These are phyloP conservation scores for Pomatorhinus ruficollis DNA, from an alignment of 2,113 vertebrate species.

Conservation along the genomic window DNA sequence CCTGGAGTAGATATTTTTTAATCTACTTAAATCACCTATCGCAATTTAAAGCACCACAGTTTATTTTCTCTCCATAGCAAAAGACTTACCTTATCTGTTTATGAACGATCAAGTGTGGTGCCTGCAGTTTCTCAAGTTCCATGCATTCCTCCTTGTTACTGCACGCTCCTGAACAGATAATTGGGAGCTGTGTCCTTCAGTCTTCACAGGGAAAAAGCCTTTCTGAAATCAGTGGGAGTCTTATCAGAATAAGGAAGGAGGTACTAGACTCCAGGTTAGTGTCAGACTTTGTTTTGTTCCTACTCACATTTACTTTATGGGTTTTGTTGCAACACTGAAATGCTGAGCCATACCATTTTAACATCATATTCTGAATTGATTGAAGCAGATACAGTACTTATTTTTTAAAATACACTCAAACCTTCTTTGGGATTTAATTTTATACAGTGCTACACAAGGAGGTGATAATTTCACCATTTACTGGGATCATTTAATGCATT, in stretches of 20 bases:
- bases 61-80: conserved; percentile 16
- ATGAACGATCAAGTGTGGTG: background rate
- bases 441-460: background rate
- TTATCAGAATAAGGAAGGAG: background rate
- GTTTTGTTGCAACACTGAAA: background rate
- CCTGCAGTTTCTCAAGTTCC: conserved; percentile 9
- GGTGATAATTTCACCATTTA: background rate
- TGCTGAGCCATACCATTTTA: background rate
- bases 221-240: background rate
- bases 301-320: background rate
- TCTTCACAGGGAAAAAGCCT: background rate
- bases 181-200: background rate
- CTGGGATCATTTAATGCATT: background rate
- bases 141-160: background rate
- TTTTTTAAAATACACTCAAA: background rate
- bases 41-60: background rate
- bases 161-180: background rate
- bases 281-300: background rate
- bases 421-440: background rate
- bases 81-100: conserved; percentile 19
- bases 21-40: background rate
- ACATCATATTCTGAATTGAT: background rate
- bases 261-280: background rate
- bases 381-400: background rate
- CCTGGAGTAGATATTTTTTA: background rate